phyloP scores from a whole-genome alignment of 2,797 vertebrate species.

The Esox lucius region DNA sequence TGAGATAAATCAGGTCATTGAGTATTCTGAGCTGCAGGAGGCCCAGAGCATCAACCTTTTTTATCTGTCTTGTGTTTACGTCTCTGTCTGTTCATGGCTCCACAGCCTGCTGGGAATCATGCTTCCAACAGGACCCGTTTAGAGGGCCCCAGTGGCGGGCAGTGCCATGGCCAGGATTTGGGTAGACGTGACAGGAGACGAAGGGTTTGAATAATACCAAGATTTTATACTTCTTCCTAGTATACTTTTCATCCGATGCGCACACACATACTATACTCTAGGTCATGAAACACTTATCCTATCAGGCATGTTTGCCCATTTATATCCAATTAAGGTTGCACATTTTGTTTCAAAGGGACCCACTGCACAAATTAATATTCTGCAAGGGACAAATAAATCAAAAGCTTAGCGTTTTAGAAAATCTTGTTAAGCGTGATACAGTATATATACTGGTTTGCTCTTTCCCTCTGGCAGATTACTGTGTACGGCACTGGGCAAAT shows the following conservation, averaged over 20 bases:
- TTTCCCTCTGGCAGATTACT: conserved; percentile 15
- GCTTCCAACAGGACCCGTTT: conserved; percentile 28
- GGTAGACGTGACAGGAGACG: conserved; percentile 1
- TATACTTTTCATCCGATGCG: neutral
- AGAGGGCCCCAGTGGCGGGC: conserved; percentile 10
- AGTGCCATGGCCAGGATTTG: neutral
- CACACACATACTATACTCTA: neutral
- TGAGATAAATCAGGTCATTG: conserved; percentile 61
- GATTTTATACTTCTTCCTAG: neutral
- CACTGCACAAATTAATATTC: conserved; percentile 19
- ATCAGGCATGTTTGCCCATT: conserved; percentile 26
- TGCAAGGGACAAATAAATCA: conserved; percentile 29
- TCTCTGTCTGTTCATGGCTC: conserved; percentile 25
- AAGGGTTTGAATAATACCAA: neutral
- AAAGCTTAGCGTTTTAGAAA: conserved; percentile 20
- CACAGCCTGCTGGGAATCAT: conserved; percentile 34
- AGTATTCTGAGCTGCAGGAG: conserved; percentile 56
- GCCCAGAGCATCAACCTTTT: conserved; percentile 45
- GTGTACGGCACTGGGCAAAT: no score
- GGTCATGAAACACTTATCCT: conserved; percentile 21
- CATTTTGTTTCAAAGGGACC: conserved; percentile 30
- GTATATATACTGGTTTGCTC: conserved; percentile 46
- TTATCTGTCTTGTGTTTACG: conserved; percentile 44
- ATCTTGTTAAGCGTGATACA: conserved; percentile 19
- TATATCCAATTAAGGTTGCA: conserved; percentile 23